Base-by-base conservation (phyloP, 2,888 invertebrate genomes). In the Dynastes tityus region DNA sequence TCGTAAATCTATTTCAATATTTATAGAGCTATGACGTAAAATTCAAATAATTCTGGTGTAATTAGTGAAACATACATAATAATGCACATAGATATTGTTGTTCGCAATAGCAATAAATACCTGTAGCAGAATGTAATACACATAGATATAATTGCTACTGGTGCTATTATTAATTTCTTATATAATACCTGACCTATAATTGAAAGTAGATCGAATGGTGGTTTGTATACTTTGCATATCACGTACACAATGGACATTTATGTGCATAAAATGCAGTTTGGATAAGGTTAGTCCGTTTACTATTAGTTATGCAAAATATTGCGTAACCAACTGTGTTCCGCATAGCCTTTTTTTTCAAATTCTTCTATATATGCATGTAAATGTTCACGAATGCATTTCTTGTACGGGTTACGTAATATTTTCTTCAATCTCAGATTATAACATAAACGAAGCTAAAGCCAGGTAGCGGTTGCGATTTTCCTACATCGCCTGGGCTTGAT, bases 161-260 rank as follows among this genome's bases (percentile, higher is more conserved):
- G 1, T 22, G 6, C n/a, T 55, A 55, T 55, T 55, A n/a, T n/a
- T 45, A 45, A 8, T 32, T 70, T 51, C 70, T 70, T 70, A 70
- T 51, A 29, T 70, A 70, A 70, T 27, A n/a, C 9, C 70, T 70
- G 51, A n/a, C 9, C 70, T 70, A 70, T 70, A 70, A 70, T 29
- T 51, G 70, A 70, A 70, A 53, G 70, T 53, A 27, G 8, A 29
- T 5, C 53, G 27, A 11, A 51, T 49, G 22, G 27, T 11, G 53
- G 70, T 51, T 29, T 53, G 27, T 70, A 6, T 40, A 22, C 22
- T 40, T 40, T 40, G 40, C 40, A 40, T 40, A 40, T 40, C 40
- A 9, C 9, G 6, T 40, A 40, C 40, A 40, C 40, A 65, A 37
- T 65, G 37, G n/a, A 40, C 16, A 65, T 65, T 65, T 8, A 40